phyloP scores from a whole-genome alignment of 2,797 vertebrate species.

The Microhierax caerulescens region DNA sequence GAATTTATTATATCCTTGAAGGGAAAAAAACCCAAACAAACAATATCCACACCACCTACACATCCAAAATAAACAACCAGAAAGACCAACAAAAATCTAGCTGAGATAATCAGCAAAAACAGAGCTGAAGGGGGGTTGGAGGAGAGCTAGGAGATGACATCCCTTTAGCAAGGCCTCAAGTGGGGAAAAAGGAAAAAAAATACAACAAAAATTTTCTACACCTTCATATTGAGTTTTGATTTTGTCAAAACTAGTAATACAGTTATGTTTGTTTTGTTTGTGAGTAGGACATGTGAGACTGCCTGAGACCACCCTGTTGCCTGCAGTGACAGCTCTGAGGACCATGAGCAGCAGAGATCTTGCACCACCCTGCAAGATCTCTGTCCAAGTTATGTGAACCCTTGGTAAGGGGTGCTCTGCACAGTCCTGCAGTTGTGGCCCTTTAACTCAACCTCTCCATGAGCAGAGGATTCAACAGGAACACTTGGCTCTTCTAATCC shows the following conservation, averaged over 20 bases:
- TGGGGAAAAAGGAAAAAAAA: not conserved
- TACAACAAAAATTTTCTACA: not conserved
- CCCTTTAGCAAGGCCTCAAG: not conserved
- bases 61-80: not conserved
- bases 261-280: not conserved
- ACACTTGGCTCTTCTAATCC: not conserved
- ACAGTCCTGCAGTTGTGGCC: too few relatives aligned
- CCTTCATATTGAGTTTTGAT: not conserved
- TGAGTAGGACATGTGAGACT: not conserved
- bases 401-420: not conserved
- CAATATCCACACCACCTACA: not conserved
- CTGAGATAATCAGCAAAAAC: not conserved
- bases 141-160: not conserved
- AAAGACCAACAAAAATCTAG: not conserved
- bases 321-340: not conserved
- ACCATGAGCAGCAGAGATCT: not conserved
- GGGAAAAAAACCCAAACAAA: not conserved
- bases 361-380: rapidly evolving
- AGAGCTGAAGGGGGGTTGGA: not conserved
- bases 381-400: rapidly evolving
- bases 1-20: not conserved
- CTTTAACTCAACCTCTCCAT: not conserved
- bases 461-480: not conserved
- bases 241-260: not conserved
- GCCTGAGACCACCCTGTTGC: too few relatives aligned